Conservation (phyloP, 2,113 vertebrate genomes). For the Sus scrofa region T2T-Sscrofa CM000819.6:20745001-20745500, state of each 20-base stretch:
- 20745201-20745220: not conserved
- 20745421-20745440: not conserved
- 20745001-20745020: not conserved
- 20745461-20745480: not conserved
- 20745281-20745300: not conserved
- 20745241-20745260: not conserved
- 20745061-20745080: constrained; percentile 18
- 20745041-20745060: not conserved
- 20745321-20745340: not conserved
- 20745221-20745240: not conserved
- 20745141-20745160: not conserved
- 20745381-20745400: not conserved
- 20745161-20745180: not conserved
- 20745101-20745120: not conserved
- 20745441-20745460: not conserved
- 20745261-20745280: not conserved
- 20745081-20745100: not conserved
- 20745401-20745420: not conserved
- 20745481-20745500: not conserved
- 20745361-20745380: not conserved
- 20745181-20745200: not conserved
- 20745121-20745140: not conserved
- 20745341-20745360: not conserved
- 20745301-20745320: not conserved
- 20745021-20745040: not conserved